Percentiles rank a stretch among this genome's conserved stretches.
These are phyloP conservation scores for Hippopotamus amphibius DNA, from an alignment of 2,113 vertebrate genomes.

Conservation along the genomic window DNA sequence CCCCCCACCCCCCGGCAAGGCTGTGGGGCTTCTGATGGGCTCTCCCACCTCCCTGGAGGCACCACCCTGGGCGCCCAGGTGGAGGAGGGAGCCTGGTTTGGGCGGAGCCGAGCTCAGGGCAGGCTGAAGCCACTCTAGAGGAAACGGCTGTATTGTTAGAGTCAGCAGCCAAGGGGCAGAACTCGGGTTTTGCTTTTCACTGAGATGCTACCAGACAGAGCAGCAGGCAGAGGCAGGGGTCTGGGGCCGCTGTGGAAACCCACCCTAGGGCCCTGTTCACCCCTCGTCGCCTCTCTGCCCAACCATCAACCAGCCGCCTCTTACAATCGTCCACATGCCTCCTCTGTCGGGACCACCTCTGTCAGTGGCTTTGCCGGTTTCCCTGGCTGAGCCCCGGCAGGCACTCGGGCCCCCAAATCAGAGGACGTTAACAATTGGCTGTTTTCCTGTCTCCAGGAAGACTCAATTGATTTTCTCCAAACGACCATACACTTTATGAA, in stretches of 20 bases:
- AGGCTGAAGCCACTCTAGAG: not conserved
- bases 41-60: not conserved
- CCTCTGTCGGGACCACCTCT: not conserved
- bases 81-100: not conserved
- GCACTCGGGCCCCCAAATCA: not conserved
- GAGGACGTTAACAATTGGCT: not conserved
- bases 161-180: not conserved
- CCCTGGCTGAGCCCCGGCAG: not conserved
- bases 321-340: not conserved
- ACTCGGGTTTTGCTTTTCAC: not conserved
- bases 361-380: not conserved
- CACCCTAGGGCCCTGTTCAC: not conserved
- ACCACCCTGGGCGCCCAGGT: not conserved
- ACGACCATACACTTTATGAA: not conserved
- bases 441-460: not conserved
- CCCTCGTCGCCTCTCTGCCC: not conserved
- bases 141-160: too few species aligned
- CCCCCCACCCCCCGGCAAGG: too few species aligned
- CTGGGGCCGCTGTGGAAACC: rapidly evolving
- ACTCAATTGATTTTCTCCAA: not conserved
- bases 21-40: rapidly evolving
- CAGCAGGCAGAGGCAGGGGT: too few species aligned
- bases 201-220: not conserved
- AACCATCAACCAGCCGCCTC: not conserved
- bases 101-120: not conserved